phyloP scores from a whole-genome alignment of 92 coral and sea anemone species.

The Umimayanthus kanabou region DNA sequence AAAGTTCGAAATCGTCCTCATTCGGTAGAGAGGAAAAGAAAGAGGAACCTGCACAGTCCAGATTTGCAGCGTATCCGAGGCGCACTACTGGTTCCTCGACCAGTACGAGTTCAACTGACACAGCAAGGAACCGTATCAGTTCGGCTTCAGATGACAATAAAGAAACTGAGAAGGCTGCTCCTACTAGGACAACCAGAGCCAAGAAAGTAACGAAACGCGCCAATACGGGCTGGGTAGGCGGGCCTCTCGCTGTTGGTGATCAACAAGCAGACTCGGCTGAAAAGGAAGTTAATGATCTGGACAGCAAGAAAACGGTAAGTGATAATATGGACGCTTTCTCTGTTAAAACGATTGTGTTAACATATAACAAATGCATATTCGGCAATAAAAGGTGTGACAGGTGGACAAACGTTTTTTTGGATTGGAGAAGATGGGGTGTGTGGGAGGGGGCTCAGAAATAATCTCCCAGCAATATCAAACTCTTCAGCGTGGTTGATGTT shows the following conservation, averaged over 20 bases:
- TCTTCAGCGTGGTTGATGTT: too few relatives aligned
- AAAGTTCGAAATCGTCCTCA: constrained; percentile 53
- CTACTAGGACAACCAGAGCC: constrained; percentile 52
- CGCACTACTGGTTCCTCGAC: constrained; percentile 83
- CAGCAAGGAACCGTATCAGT: constrained; percentile 13
- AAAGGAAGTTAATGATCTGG: constrained; percentile 50
- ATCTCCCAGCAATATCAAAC: background rate
- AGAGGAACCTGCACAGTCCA: constrained; percentile 57
- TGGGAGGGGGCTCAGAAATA: background rate
- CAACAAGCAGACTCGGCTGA: constrained; percentile 56
- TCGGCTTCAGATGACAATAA: constrained; percentile 44
- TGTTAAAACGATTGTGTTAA: too few relatives aligned
- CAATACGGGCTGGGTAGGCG: constrained; percentile 65
- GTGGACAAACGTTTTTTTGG: background rate
- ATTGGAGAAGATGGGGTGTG: background rate
- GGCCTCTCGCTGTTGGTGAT: constrained; percentile 42
- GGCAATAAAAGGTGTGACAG: background rate
- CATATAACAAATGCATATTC: too few relatives aligned
- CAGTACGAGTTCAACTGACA: constrained; percentile 56
- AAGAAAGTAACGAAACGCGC: constrained; percentile 72
- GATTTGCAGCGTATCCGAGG: constrained; percentile 58
- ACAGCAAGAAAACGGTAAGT: constrained; percentile 46
- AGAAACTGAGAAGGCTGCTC: constrained; percentile 43
- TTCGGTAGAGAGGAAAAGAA: constrained; percentile 57
- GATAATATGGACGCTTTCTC: background rate